Evolutionary conservation across 1,140 invertebrate species (phyloP).

Genomic region (Aleiodes sp.): DNA sequence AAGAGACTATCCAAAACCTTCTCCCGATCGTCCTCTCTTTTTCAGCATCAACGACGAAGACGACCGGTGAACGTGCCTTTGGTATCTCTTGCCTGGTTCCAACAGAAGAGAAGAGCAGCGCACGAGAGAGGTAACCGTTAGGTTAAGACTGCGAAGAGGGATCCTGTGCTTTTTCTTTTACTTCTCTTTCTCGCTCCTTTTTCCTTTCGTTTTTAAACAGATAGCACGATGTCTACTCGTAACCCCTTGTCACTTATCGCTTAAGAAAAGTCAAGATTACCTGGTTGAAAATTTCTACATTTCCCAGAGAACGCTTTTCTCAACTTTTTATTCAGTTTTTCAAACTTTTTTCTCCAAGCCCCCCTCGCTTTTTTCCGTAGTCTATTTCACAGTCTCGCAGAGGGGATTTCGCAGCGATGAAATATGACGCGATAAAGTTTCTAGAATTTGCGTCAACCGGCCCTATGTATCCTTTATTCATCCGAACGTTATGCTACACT

Average conservation of each 20-base stretch:
- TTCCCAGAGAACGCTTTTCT: background rate
- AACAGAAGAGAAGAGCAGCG: background rate
- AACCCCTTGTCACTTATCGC: background rate
- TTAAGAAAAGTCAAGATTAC: conserved; percentile 7
- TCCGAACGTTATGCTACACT: conserved; percentile 9
- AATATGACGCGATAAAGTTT: conserved; percentile 32
- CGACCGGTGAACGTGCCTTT: conserved; percentile 29
- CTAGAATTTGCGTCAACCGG: conserved; percentile 26
- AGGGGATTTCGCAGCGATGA: conserved; percentile 16
- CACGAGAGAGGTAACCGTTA: conserved; percentile 15
- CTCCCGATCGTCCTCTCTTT: conserved; percentile 18
- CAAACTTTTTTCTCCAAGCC: background rate
- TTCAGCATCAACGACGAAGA: background rate
- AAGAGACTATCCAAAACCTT: background rate
- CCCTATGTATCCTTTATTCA: conserved; percentile 15
- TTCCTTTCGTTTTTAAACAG: conserved; percentile 23
- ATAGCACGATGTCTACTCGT: background rate
- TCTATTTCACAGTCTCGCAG: background rate
- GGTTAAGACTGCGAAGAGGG: background rate
- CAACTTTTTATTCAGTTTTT: background rate
- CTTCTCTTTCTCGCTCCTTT: background rate
- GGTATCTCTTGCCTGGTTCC: conserved; percentile 25
- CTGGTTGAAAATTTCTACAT: background rate
- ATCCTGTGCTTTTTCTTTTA: background rate
- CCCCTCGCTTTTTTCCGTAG: background rate